A percentile compares a stretch with the other conserved stretches of the same genome.
Evolutionary conservation across 2,797 vertebrate genomes (phyloP).

Genomic region (Vipera latastei): DNA sequence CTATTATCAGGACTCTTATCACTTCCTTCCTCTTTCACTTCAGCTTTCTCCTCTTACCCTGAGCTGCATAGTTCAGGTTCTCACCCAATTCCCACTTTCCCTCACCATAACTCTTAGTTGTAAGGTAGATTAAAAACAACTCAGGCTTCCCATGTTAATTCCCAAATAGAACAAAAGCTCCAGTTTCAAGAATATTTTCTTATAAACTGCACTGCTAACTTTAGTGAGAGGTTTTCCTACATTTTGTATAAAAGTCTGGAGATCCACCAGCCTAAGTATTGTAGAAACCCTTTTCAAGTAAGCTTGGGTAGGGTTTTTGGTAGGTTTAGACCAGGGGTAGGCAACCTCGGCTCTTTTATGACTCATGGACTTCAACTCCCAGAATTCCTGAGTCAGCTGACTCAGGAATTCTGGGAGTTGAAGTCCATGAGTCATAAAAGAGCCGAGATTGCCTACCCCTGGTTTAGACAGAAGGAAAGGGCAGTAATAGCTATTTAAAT

Average conservation of each 20-base stretch:
- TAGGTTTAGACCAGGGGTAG: neutral
- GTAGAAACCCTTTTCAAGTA: neutral
- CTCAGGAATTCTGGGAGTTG: too few relatives aligned
- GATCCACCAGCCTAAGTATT: neutral
- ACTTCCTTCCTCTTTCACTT: neutral
- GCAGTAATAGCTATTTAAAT: neutral
- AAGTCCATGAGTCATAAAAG: too few relatives aligned
- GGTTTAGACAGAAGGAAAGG: neutral
- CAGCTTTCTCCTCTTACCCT: neutral
- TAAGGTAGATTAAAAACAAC: neutral
- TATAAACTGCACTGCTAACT: neutral
- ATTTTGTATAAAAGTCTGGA: neutral
- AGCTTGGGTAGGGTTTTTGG: neutral
- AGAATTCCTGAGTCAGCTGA: too few relatives aligned
- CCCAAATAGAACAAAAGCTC: neutral
- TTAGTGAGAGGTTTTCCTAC: neutral
- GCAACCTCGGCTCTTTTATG: too few relatives aligned
- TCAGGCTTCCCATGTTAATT: neutral
- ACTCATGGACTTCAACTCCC: too few relatives aligned
- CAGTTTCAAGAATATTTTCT: neutral
- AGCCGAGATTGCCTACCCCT: too few relatives aligned
- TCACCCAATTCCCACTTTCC: neutral
- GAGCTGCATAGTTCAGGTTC: neutral
- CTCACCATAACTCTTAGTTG: neutral
- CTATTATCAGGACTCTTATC: neutral